Evolutionary conservation across 2,797 vertebrate genomes (phyloP), one percentile per base, ranked within the genome.

Genomic region (Helarctos malayanus): DNA sequence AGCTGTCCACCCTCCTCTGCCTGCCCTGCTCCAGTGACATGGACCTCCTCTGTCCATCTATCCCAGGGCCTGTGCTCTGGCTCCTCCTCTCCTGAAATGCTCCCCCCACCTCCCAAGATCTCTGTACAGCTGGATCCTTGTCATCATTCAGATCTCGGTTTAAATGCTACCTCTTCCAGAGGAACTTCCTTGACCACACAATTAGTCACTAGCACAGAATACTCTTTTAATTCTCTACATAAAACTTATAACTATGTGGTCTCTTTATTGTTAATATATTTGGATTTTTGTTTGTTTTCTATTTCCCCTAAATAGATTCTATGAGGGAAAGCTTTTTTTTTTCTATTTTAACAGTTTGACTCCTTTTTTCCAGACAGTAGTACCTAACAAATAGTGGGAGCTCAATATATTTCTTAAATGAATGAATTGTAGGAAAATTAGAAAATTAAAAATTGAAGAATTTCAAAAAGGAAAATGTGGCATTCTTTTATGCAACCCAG

Each of bases 11-110:
- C 75, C 41, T 65, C 13, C 4, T 23, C 27, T 35, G 9, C n/a
- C 7, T 2, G 0, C 12, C 41, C 21, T 38, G 21, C 12, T 38
- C 32, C 49, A 65, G 32, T 1, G 10, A 65, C 47, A 23, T 0
- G 12, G 45, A 8, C 41, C 18, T 88, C 80, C 47, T 69, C 69
- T 52, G 5, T 29, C 79, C 12, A 2, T 49, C 38, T 29, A 27
- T 32, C 19, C 10, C 12, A 11, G 29, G 57, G 38, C 5, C 45
- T 86, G 38, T 68, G 19, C 7, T 65, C 25, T 27, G 15, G 47
- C 12, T 21, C 9, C 49, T 45, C 68, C 29, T n/a, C 41, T 6
- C 32, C 49, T 52, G 49, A 7, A 14, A 32, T 16, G 41, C 15
- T 52, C 2, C 16, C 18, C 16, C 32, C 47, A 6, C 14, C 2